Evolutionary conservation across 2,113 vertebrate genomes (phyloP).

Genomic region (Menidia beryllina): DNA sequence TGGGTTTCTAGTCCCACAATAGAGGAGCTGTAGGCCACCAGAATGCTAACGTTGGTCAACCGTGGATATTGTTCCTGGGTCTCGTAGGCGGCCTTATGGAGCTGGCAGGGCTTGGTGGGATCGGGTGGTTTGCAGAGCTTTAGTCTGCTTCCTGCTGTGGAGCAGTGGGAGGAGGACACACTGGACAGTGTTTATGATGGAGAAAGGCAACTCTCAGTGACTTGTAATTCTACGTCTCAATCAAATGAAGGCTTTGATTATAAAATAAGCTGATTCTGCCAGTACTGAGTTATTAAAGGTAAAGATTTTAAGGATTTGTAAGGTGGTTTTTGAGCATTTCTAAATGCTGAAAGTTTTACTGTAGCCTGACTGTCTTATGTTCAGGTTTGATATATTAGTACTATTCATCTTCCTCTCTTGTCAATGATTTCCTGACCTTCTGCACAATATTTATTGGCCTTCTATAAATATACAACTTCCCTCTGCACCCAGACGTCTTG

Average conservation of each 20-base stretch:
- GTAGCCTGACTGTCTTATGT: not conserved
- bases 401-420: not conserved
- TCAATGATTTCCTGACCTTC: conserved; percentile 1
- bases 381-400: not conserved
- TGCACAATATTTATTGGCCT: conserved; percentile 11
- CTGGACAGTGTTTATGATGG: conserved; percentile 40
- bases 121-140: conserved; percentile 36
- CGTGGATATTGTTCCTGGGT: conserved; percentile 56
- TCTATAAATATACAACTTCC: conserved; percentile 7
- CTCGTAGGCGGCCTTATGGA: conserved; percentile 45
- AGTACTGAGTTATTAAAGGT: not conserved
- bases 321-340: not conserved
- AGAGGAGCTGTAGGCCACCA: conserved; percentile 30
- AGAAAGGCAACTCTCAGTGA: conserved; percentile 17
- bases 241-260: conserved; percentile 1
- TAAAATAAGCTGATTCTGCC: not conserved
- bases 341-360: not conserved
- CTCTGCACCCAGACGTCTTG: conserved; percentile 25
- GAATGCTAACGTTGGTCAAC: conserved; percentile 51
- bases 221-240: conserved; percentile 9
- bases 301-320: not conserved
- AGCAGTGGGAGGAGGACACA: conserved; percentile 42
- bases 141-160: conserved; percentile 22
- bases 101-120: conserved; percentile 42
- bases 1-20: conserved; percentile 33